phyloP scores from a whole-genome alignment of 2,113 vertebrate genomes.

The Leptobrachium ailaonicum region DNA sequence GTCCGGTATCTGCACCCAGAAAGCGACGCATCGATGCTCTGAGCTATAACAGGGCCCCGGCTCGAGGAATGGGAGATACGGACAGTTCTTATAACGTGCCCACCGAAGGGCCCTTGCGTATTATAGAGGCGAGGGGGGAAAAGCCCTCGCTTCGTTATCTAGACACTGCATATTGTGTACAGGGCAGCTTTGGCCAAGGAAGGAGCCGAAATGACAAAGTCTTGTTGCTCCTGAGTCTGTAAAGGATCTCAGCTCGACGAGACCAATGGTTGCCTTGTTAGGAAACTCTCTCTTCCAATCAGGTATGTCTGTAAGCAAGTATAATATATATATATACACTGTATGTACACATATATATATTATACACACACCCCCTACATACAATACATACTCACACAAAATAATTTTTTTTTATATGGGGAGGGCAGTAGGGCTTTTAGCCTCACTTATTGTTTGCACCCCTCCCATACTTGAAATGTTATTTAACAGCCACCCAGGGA shows the following conservation, averaged over 20 bases:
- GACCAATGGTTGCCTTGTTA: constrained; percentile 15
- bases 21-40: constrained; percentile 1
- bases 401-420: constrained; percentile 14
- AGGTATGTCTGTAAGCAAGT: constrained; percentile 3
- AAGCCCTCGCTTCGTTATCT: background rate
- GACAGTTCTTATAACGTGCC: constrained; percentile 7
- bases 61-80: constrained; percentile 19
- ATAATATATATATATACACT: constrained; percentile 19
- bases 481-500: background rate
- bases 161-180: constrained; percentile 10
- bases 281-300: background rate
- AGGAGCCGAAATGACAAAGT: constrained; percentile 10
- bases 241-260: constrained; percentile 30
- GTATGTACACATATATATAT: background rate
- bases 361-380: constrained; percentile 30
- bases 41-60: constrained; percentile 31
- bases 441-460: constrained; percentile 17
- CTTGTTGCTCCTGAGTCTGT: constrained; percentile 21
- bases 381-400: constrained; percentile 20
- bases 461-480: constrained; percentile 25
- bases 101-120: background rate
- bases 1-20: background rate
- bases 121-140: background rate
- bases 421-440: constrained; percentile 50
- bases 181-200: constrained; percentile 30